Conservation (phyloP, 2,797 vertebrate genomes). For the Stomatorhinus walkeri region DNA sequence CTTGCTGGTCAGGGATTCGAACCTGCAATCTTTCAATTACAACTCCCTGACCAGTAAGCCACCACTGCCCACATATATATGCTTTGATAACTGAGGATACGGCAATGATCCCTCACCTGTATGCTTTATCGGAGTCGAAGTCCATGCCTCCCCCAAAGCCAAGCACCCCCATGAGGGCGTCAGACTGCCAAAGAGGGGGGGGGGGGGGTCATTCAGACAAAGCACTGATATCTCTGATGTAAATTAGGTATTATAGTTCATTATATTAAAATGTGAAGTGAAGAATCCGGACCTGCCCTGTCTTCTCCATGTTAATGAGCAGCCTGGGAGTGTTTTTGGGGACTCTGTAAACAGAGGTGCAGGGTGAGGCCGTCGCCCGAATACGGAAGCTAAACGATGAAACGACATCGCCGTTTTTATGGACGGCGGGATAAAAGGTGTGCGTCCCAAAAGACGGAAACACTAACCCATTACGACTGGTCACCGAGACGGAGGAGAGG, state of each 20-base stretch:
- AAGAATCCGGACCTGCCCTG: conserved; percentile 63
- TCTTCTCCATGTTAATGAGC: conserved; percentile 86
- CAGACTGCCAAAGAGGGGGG: conserved; percentile 50
- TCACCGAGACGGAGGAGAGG: neutral
- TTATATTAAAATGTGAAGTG: neutral
- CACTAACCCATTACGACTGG: neutral
- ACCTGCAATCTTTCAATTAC: neutral
- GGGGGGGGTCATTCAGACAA: neutral
- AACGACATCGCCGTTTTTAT: neutral
- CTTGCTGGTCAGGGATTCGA: neutral
- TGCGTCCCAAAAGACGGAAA: neutral
- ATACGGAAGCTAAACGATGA: neutral
- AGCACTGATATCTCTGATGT: neutral
- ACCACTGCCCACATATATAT: neutral
- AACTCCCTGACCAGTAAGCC: neutral
- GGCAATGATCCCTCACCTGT: conserved; percentile 60
- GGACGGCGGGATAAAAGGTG: neutral
- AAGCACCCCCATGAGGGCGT: conserved; percentile 69
- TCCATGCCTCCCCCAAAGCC: conserved; percentile 80
- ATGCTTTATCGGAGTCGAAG: conserved; percentile 86
- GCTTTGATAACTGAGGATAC: neutral
- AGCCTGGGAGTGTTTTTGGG: conserved; percentile 74
- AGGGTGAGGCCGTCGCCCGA: neutral
- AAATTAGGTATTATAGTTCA: neutral
- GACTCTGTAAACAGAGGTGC: conserved; percentile 54